Percentiles rank a stretch among this genome's conserved stretches.
Evolutionary conservation across 2,888 invertebrate species (phyloP).

Genomic region (Anorthoa munda): DNA sequence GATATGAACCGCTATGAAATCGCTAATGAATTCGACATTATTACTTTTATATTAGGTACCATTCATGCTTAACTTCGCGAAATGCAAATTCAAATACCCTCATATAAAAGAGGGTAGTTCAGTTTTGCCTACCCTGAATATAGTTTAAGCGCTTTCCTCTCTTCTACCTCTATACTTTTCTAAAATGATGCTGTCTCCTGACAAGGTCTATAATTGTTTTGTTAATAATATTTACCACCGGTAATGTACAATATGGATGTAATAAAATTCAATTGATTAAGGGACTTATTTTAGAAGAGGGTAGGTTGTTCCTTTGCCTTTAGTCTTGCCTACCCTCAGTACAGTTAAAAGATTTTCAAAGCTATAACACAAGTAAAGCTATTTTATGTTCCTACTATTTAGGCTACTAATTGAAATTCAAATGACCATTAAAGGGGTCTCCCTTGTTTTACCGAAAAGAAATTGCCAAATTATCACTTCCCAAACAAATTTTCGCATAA

Average conservation of each 20-base stretch:
- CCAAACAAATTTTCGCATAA: no score
- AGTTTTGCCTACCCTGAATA: background rate
- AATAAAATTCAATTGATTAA: no score
- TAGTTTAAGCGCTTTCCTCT: no score
- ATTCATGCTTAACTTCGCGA: background rate
- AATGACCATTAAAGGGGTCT: slow-evolving; percentile 1
- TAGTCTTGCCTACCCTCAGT: background rate
- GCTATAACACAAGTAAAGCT: background rate
- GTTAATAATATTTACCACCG: no score
- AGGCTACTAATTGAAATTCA: slow-evolving; percentile 1
- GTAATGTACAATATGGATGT: no score
- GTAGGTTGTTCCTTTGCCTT: background rate
- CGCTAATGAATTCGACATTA: slow-evolving; percentile 18
- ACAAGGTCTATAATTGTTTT: no score
- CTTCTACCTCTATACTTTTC: no score
- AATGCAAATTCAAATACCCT: background rate
- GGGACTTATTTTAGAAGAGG: background rate
- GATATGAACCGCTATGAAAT: slow-evolving; percentile 28
- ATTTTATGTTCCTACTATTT: background rate
- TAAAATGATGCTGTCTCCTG: no score
- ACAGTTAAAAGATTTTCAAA: background rate
- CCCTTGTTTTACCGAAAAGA: no score
- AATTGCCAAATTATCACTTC: no score
- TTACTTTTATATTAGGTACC: slow-evolving; percentile 6
- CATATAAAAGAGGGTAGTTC: background rate